Conservation (phyloP, 2,888 invertebrate genomes). For the Ephialtes manifestator region DNA sequence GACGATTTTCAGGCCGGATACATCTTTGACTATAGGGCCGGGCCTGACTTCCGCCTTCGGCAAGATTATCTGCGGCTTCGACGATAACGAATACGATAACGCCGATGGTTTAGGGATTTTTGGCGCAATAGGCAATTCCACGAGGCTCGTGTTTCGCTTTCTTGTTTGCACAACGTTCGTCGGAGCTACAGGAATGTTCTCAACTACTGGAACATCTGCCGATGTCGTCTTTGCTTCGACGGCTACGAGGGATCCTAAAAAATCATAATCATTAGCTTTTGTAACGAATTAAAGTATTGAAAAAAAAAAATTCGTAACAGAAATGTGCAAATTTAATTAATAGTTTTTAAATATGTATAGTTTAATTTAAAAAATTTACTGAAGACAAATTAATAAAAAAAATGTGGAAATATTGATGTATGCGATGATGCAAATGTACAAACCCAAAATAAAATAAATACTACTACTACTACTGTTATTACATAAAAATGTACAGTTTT, state of each 20-base stretch:
- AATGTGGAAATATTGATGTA: no score
- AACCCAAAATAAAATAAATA: no score
- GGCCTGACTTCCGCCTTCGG: conserved; percentile 75
- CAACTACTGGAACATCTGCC: conserved; percentile 15
- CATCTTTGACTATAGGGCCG: conserved; percentile 72
- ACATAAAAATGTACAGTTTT: no score
- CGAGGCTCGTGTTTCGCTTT: background rate
- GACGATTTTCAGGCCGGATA: conserved; percentile 77
- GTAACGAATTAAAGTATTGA: background rate
- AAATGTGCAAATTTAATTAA: background rate
- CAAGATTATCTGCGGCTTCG: conserved; percentile 78
- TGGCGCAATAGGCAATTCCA: conserved; percentile 73
- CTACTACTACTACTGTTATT: no score
- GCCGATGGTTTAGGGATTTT: conserved; percentile 67
- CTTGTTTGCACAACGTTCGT: background rate
- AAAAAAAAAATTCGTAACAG: background rate
- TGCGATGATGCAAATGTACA: no score
- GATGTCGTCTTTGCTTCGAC: conserved; percentile 19
- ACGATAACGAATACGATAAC: conserved; percentile 46
- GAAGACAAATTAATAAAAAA: background rate
- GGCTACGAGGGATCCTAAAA: conserved; percentile 8
- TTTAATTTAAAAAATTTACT: background rate
- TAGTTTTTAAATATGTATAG: background rate
- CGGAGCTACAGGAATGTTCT: conserved; percentile 27
- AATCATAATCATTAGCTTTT: conserved; percentile 4